Conservation (phyloP, 2,113 vertebrate species). For the Trematomus loennbergii region DNA sequence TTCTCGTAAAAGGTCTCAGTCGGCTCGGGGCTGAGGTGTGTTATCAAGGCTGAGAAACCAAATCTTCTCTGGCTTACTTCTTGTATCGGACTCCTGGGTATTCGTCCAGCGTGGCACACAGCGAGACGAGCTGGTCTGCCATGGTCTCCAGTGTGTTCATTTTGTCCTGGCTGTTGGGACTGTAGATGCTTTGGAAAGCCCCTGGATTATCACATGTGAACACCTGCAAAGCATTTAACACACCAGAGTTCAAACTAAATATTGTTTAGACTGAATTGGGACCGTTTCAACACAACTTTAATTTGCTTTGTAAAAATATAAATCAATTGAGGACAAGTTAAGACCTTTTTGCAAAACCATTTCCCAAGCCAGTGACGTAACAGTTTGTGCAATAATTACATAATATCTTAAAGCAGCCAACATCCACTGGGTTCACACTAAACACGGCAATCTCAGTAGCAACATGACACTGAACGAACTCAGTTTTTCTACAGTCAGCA, state of each 20-base stretch:
- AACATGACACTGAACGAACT: not conserved
- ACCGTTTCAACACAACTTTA: not conserved
- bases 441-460: not conserved
- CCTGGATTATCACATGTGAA: constrained; percentile 92
- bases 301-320: not conserved
- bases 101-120: constrained; percentile 95
- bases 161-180: constrained; percentile 86
- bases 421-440: not conserved
- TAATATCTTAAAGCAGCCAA: constrained; percentile 20
- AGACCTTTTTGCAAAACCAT: not conserved
- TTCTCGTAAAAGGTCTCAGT: constrained; percentile 8
- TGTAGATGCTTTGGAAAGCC: constrained; percentile 92
- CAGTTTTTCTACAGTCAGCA: not conserved
- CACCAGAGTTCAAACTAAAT: not conserved
- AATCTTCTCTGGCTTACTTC: constrained; percentile 82
- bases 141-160: constrained; percentile 86
- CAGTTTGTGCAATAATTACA: not conserved
- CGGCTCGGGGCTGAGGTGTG: constrained; percentile 19
- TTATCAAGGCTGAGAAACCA: constrained; percentile 27
- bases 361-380: not conserved
- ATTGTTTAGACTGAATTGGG: too few species aligned
- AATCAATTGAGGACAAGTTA: not conserved
- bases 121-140: constrained; percentile 92
- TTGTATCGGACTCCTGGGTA: constrained; percentile 94
- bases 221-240: constrained; percentile 82